Evolutionary conservation across 2,888 invertebrate genomes (phyloP), one percentile per base, ranked within the genome.

Genomic region (Drosophila quinaria): DNA sequence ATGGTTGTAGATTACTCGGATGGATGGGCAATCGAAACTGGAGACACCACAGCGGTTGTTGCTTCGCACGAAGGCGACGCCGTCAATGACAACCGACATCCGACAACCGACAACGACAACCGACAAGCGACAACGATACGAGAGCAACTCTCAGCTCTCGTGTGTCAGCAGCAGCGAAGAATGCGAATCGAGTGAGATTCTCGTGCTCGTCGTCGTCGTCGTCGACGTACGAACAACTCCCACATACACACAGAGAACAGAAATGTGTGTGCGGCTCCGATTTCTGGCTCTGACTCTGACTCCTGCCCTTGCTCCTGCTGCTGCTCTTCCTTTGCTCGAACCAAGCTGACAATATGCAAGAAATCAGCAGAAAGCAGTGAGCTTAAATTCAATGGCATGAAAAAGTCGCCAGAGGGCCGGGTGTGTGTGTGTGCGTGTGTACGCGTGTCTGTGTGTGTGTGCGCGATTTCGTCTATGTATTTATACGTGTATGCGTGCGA

Each of bases 291-390:
- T 25, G n/a, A 22, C 46, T 46, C 25, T 25, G n/a, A 22, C 25
- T 39, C 15, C 19, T 10, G 0, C n/a, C 9, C 37, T n/a, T 9
- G 22, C 10, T 41, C 33, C 15, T 3, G 17, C 41, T 39, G 1
- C 52, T 47, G 29, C 46, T 29, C n/a, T 15, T 22, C 52, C 10
- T 22, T 22, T 42, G 55, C 35, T 60, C 41, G 56, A 58, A 37
- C 47, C 49, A 61, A 61, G 67, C 69, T 69, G 72, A 74, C 87
- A 86, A 81, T 88, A 89, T 88, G 87, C 84, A 89, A 83, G 86
- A 87, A 87, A 81, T 72, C 69, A 79, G 74, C 75, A 58, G 60
- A 51, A 70, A 62, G 52, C 63, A 72, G 65, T 65, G 60, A 78
- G 66, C 70, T 70, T 78, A 75, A 76, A 80, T 78, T 80, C 81